phyloP scores from a whole-genome alignment of 2,113 vertebrate species.

The Mus musculus region DNA sequence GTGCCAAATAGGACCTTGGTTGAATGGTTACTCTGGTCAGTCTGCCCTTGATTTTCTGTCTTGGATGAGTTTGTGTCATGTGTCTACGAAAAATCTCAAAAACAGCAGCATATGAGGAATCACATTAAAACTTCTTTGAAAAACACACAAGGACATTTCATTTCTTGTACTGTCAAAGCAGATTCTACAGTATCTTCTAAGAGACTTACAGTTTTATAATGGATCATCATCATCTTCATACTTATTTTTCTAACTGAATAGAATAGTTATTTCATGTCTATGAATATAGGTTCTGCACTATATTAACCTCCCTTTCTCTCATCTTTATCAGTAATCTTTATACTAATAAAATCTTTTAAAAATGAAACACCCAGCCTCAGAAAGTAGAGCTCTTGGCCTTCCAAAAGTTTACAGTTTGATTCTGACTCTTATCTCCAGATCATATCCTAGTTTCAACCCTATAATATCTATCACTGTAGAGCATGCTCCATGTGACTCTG shows the following conservation, averaged over 20 bases:
- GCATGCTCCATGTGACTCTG: not conserved
- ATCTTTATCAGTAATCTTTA: not conserved
- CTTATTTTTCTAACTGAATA: not conserved
- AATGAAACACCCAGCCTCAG: not conserved
- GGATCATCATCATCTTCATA: not conserved
- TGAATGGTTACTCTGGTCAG: not conserved
- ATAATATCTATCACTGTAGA: not conserved
- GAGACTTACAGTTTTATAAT: not conserved
- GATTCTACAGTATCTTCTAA: not conserved
- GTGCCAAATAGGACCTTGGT: not conserved
- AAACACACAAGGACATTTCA: not conserved
- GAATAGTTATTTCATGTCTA: not conserved
- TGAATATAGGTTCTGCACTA: not conserved
- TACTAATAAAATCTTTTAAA: not conserved
- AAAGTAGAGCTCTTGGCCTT: not conserved
- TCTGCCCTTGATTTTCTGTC: too few species aligned
- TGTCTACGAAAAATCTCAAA: not conserved
- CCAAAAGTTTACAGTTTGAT: not conserved
- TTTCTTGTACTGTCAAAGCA: not conserved
- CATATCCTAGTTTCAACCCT: not conserved
- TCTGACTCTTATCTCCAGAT: not conserved
- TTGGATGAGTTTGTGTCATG: too few species aligned
- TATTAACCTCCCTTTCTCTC: not conserved
- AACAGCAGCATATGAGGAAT: not conserved
- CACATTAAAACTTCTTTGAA: not conserved